phyloP scores from a whole-genome alignment of 2,888 invertebrate species.

The Spodoptera exigua region DNA sequence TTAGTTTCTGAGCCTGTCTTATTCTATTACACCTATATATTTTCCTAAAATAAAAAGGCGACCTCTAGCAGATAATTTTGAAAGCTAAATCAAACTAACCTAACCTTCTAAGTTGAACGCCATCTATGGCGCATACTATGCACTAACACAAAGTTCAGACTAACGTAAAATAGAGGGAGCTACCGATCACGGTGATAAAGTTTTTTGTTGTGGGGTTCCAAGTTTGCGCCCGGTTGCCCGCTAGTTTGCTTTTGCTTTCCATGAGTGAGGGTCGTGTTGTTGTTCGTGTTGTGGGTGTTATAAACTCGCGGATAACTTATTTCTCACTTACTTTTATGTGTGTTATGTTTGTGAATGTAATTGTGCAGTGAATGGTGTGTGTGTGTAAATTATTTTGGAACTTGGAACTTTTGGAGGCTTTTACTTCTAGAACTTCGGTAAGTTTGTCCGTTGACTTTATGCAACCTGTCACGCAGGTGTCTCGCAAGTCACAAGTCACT shows the following conservation, averaged over 20 bases:
- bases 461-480: slow-evolving; percentile 89
- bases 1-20: too few species aligned
- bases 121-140: slow-evolving; percentile 1
- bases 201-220: slow-evolving; percentile 48
- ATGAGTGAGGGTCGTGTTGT: slow-evolving; percentile 64
- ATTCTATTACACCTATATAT: too few species aligned
- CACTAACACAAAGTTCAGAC: not conserved
- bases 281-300: slow-evolving; percentile 62
- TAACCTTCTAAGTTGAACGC: not conserved
- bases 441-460: slow-evolving; percentile 75
- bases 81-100: not conserved
- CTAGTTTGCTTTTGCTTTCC: slow-evolving; percentile 77
- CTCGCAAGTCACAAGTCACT: slow-evolving; percentile 82
- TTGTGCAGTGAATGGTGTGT: slow-evolving; percentile 70
- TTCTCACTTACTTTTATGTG: slow-evolving; percentile 70
- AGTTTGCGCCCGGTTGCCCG: slow-evolving; percentile 37
- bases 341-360: slow-evolving; percentile 68
- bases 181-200: slow-evolving; percentile 13
- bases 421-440: slow-evolving; percentile 71
- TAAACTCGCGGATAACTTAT: slow-evolving; percentile 83
- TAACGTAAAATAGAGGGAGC: slow-evolving; percentile 34
- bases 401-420: slow-evolving; percentile 59
- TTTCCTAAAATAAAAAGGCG: slow-evolving; percentile 4
- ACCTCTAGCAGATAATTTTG: slow-evolving; percentile 8
- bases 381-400: slow-evolving; percentile 63